Evolutionary conservation across 1,140 invertebrate species (phyloP), one percentile per base, ranked within the genome.

Genomic region (Reticulitermes speratus): DNA sequence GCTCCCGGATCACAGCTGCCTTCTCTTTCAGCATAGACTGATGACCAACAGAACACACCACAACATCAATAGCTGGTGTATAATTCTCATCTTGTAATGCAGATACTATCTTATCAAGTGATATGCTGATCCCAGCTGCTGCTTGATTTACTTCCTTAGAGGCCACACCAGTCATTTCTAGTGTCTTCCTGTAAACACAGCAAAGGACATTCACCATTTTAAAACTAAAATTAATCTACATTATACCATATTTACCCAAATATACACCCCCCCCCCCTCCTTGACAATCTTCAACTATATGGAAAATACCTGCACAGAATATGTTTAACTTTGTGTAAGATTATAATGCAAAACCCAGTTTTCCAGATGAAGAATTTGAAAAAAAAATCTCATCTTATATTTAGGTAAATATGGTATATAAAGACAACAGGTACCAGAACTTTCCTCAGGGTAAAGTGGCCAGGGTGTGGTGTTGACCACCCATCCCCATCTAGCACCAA

Each of bases 71-170:
- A n/a, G 90, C 90, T 11, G 88, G 88, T 88, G 89, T 88, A 84
- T 89, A 89, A 23, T 88, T 88, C 44, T 92, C 90, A 90, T 92
- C 92, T 87, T 90, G 90, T 45, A 94, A 89, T 25, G 92, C 92
- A 82, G 92, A 91, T 0, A 95, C 92, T 52, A 97, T 90, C 89
- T 94, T 95, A 85, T 95, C 94, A 55, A 97, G 89, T 1, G 94
- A 95, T 82, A 97, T 92, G 65, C 96, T 96, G 23, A 96, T 93
- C 23, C 96, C 96, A 9, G 95, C 95, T 0, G 94, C 96, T 85
- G 91, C 92, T 87, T 94, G 94, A 84, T 90, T 90, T 81, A 91
- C 83, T 88, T 92, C 90, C 88, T 91, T 89, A 87, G 88, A 87
- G 81, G 89, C 38, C 88, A 91, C 88, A 89, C 88, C 88, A 65